These are phyloP conservation scores for Podocnemis expansa DNA, from an alignment of 2,113 vertebrate species.

Conservation along the genomic window DNA sequence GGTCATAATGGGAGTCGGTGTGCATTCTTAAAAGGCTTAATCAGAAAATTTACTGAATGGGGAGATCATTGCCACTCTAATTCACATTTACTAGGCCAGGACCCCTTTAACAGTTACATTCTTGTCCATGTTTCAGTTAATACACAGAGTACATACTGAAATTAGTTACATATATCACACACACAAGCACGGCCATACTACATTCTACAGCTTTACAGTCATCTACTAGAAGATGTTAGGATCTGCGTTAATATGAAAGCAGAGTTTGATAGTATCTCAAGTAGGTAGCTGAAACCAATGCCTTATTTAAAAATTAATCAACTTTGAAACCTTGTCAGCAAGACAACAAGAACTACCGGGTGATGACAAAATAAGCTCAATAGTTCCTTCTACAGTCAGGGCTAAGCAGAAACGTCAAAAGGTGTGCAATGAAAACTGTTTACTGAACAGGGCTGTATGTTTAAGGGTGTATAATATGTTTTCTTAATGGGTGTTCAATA, in stretches of 20 bases:
- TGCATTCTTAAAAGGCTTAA: fast-evolving
- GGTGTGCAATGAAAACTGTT: not conserved
- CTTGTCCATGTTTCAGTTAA: not conserved
- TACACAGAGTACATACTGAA: not conserved
- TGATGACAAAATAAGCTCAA: not conserved
- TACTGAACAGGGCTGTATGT: not conserved
- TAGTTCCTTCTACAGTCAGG: not conserved
- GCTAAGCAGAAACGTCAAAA: not conserved
- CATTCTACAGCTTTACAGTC: not conserved
- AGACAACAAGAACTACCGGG: not conserved
- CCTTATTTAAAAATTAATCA: not conserved
- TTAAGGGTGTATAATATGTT: not conserved
- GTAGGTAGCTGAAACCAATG: not conserved
- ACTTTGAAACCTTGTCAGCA: not conserved
- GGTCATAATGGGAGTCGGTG: not conserved
- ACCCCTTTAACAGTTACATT: not conserved
- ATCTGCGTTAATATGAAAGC: not conserved
- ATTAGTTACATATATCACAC: not conserved
- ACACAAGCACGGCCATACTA: not conserved
- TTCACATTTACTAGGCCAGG: not conserved
- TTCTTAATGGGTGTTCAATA: not conserved
- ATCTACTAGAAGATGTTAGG: not conserved
- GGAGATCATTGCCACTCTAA: fast-evolving
- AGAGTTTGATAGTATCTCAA: too few species aligned
- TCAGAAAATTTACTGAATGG: not conserved